A percentile compares a stretch with the other conserved stretches of the same genome.
These are phyloP conservation scores for Gymnocheta viridis DNA, from an alignment of 2,888 invertebrate species.

Conservation along the genomic window DNA sequence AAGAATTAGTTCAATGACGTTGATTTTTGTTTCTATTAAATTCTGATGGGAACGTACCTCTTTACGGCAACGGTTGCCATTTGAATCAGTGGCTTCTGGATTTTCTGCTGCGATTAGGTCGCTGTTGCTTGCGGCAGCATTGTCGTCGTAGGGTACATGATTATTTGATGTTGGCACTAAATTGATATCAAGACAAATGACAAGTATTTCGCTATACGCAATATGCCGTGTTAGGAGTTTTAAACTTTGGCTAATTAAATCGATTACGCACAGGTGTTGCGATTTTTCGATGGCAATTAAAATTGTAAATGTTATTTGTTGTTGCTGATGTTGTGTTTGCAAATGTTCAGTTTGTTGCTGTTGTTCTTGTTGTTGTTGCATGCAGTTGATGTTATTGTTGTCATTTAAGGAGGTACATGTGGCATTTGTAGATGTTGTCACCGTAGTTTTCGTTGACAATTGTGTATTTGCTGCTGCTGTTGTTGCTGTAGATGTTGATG, in stretches of 20 bases:
- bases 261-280: slow-evolving; percentile 81
- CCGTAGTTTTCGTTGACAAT: slow-evolving; percentile 54
- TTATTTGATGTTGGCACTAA: slow-evolving; percentile 72
- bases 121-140: slow-evolving; percentile 50
- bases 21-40: slow-evolving; percentile 27
- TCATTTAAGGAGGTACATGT: slow-evolving; percentile 71
- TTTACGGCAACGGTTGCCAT: slow-evolving; percentile 58
- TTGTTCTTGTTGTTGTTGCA: slow-evolving; percentile 16
- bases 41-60: slow-evolving; percentile 69
- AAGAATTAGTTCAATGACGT: slow-evolving; percentile 65
- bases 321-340: slow-evolving; percentile 61
- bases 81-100: slow-evolving; percentile 53
- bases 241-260: slow-evolving; percentile 82
- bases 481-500: slow-evolving; percentile 53
- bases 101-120: slow-evolving; percentile 30
- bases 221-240: slow-evolving; percentile 81
- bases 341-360: slow-evolving; percentile 55
- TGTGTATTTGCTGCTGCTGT: slow-evolving; percentile 52
- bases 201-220: slow-evolving; percentile 81
- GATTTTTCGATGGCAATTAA: slow-evolving; percentile 81
- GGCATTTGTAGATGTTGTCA: slow-evolving; percentile 66
- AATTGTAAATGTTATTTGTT: slow-evolving; percentile 79
- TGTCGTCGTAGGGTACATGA: slow-evolving; percentile 62
- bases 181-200: slow-evolving; percentile 79
- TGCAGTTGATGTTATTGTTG: slow-evolving; percentile 67